phyloP scores from a whole-genome alignment of 2,888 invertebrate genomes.

The Strigamia transsilvanica region DNA sequence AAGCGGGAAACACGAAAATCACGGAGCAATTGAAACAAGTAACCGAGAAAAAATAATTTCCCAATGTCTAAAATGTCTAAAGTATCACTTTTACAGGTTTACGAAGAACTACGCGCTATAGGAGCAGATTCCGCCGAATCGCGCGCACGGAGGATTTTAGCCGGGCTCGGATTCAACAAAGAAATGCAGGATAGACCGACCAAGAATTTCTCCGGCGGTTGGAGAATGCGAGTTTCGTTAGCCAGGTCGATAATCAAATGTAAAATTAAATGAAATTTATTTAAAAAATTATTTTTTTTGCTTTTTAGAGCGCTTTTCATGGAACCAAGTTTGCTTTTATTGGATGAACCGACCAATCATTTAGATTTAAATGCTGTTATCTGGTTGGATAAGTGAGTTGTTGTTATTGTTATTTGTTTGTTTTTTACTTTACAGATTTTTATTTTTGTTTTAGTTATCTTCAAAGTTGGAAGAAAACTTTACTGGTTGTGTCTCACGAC shows the following conservation, averaged over 20 bases:
- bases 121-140: slow-evolving; percentile 98
- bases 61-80: neutral
- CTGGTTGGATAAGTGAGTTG: slow-evolving; percentile 94
- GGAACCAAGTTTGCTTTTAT: slow-evolving; percentile 94
- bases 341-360: slow-evolving; percentile 99
- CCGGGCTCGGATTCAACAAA: slow-evolving; percentile 91
- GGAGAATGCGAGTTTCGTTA: slow-evolving; percentile 98
- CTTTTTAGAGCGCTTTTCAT: slow-evolving; percentile 87
- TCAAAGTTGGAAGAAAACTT: slow-evolving; percentile 98
- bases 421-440: too few relatives aligned
- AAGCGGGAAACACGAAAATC: slow-evolving; percentile 76
- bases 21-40: slow-evolving; percentile 82
- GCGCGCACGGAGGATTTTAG: slow-evolving; percentile 91
- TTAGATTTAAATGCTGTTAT: slow-evolving; percentile 99
- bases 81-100: slow-evolving; percentile 80
- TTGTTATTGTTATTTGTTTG: too few relatives aligned
- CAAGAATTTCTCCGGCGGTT: slow-evolving; percentile 79
- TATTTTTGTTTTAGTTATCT: slow-evolving; percentile 74
- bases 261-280: neutral
- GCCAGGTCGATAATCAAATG: slow-evolving; percentile 66
- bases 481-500: slow-evolving; percentile 98
- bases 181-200: slow-evolving; percentile 84
- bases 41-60: neutral
- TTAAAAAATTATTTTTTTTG: neutral
- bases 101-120: slow-evolving; percentile 93